phyloP scores from a whole-genome alignment of 1,140 invertebrate genomes.

The Leguminivora glycinivorella region DNA sequence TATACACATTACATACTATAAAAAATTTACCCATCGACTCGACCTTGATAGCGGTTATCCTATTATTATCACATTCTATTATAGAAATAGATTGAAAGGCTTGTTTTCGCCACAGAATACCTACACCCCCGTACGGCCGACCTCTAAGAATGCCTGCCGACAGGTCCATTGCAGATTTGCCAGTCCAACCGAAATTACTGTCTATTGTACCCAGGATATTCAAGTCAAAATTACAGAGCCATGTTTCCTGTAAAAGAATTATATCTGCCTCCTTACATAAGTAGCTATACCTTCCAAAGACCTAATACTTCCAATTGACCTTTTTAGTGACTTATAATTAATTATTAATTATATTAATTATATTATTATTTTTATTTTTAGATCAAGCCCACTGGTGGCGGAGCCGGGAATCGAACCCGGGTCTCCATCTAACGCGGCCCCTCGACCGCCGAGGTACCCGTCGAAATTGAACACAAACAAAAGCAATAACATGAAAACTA shows the following conservation, averaged over 20 bases:
- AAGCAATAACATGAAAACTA: no score
- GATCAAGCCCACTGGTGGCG: no score
- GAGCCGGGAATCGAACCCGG: no score
- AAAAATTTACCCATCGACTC: not conserved
- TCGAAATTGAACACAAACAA: no score
- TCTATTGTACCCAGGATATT: slow-evolving; percentile 28
- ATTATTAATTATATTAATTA: no score
- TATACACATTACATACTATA: slow-evolving; percentile 35
- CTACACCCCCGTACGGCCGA: slow-evolving; percentile 34
- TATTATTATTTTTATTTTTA: no score
- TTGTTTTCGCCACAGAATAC: slow-evolving; percentile 32
- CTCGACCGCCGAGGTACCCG: no score
- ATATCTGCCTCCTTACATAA: slow-evolving; percentile 32
- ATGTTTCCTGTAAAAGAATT: slow-evolving; percentile 37
- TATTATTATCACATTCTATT: slow-evolving; percentile 32
- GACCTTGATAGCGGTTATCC: slow-evolving; percentile 35
- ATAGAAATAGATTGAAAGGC: slow-evolving; percentile 33
- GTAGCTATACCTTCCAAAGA: no score
- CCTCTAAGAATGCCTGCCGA: slow-evolving; percentile 28
- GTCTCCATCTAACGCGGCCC: no score
- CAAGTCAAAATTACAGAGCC: slow-evolving; percentile 36
- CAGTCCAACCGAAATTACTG: slow-evolving; percentile 31
- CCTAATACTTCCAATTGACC: slow-evolving; percentile 31
- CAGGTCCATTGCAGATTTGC: slow-evolving; percentile 34
- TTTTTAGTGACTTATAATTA: slow-evolving; percentile 31